phyloP scores from a whole-genome alignment of 2,797 vertebrate species.

The Alauda arvensis region DNA sequence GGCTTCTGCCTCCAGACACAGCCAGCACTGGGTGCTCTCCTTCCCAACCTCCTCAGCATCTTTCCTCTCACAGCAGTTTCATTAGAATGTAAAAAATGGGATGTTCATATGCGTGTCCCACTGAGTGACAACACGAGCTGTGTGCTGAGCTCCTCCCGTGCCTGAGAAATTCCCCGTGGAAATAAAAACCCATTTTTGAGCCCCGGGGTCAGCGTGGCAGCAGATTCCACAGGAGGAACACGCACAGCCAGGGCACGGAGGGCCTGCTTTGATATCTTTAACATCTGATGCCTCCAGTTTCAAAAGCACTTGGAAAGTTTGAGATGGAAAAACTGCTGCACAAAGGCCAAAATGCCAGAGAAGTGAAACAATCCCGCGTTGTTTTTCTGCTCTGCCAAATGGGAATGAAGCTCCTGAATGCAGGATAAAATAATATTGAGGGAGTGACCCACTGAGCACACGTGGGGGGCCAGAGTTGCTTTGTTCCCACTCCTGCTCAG shows the following conservation, averaged over 20 bases:
- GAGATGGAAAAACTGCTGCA: slow-evolving; percentile 40
- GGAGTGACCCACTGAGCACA: neutral
- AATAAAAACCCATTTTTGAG: neutral
- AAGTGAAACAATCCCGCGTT: neutral
- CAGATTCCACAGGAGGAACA: fast-evolving
- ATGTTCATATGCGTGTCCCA: fast-evolving
- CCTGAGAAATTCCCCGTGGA: neutral
- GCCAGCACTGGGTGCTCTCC: neutral
- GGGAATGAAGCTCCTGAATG: neutral
- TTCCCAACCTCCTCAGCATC: neutral
- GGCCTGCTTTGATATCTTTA: neutral
- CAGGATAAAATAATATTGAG: neutral
- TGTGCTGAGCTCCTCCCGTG: neutral
- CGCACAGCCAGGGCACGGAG: neutral
- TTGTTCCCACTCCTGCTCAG: neutral
- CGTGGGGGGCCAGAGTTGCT: neutral
- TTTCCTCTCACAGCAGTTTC: neutral
- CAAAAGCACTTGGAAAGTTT: slow-evolving; percentile 13
- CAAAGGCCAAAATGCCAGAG: slow-evolving; percentile 4
- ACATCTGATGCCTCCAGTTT: neutral
- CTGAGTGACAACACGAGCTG: neutral
- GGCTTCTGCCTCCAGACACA: neutral
- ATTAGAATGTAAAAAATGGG: neutral
- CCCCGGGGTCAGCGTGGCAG: fast-evolving
- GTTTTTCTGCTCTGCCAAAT: neutral